Evolutionary conservation across 2,888 invertebrate genomes (phyloP).

Genomic region (Julus scanicus): DNA sequence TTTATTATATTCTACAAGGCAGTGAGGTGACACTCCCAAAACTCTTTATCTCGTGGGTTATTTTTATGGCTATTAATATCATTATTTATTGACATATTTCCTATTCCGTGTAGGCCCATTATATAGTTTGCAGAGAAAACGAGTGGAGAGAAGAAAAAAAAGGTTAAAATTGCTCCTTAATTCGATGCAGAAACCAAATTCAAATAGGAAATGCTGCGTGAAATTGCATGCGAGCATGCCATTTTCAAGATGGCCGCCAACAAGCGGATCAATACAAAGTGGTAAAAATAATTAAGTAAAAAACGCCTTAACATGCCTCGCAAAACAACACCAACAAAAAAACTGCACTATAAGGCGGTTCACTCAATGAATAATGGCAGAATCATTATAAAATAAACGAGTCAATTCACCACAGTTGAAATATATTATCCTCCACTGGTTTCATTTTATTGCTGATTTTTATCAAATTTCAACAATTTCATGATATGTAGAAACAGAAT

Average conservation of each 20-base stretch:
- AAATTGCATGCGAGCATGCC: neutral
- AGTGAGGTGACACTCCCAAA: conserved; percentile 28
- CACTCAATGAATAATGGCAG: neutral
- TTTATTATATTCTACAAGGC: neutral
- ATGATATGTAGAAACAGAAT: neutral
- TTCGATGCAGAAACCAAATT: conserved; percentile 13
- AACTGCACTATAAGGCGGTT: neutral
- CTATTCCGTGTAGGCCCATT: conserved; percentile 24
- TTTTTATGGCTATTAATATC: conserved; percentile 32
- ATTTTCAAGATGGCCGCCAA: neutral
- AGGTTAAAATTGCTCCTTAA: neutral
- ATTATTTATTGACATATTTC: conserved; percentile 39
- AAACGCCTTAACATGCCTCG: neutral
- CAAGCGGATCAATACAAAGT: neutral
- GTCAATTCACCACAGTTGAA: conserved; percentile 36
- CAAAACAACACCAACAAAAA: neutral
- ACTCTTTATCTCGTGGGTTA: conserved; percentile 26
- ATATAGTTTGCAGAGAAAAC: neutral
- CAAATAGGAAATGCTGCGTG: conserved; percentile 5
- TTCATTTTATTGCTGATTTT: conserved; percentile 39
- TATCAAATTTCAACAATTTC: conserved; percentile 22
- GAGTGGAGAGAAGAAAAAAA: neutral
- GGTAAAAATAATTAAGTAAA: conserved; percentile 4
- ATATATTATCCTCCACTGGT: conserved; percentile 16
- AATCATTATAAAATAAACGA: conserved; percentile 26